Evolutionary conservation across 2,113 vertebrate species (phyloP), one percentile per base, ranked within the genome.

Genomic region (Elaphurus davidianus): DNA sequence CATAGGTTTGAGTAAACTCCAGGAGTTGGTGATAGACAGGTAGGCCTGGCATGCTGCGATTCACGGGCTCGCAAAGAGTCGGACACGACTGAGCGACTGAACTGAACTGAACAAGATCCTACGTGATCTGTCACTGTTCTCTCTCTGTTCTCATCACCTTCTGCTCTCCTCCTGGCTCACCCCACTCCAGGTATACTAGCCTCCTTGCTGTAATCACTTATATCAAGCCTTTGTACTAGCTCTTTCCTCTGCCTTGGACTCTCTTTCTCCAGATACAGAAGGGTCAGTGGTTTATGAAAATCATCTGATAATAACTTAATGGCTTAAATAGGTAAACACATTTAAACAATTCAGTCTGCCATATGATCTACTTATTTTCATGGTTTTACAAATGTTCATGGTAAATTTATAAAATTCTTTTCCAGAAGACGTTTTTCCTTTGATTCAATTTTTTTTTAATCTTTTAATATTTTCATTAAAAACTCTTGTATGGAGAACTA

Each of bases 401-500:
- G 16, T 64, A 92, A 85, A 87, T 95, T 59, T 91, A 27, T 76
- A 78, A 94, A 90, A 94, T 79, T 67, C 25, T 88, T 81, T 23
- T 36, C 45, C 11, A 87, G 7, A 12, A 5, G 13, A 8, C 27
- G 74, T 21, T 91, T 57, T 87, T 6, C 57, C n/a, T 57, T 87
- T 40, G 64, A 60, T n/a, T 93, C 27, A 85, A 87, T 19, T 36
- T 84, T 91, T 96, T 88, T 5, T 64, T 40, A 40, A 57, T 60
- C 15, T 96, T 83, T 86, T n/a, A 74, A 76, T 86, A 91, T 52
- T 23, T 95, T 91, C 43, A 89, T 87, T 76, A 94, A 90, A 43
- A 74, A 81, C 79, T 82, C 8, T 43, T 96, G 16, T 67, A 33
- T 54, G 67, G 23, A 62, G n/a, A 81, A 86, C 19, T 59, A 86